Evolutionary conservation across 2,888 invertebrate species (phyloP), one percentile per base, ranked within the genome.

Genomic region (Drosophila peninsularis): DNA sequence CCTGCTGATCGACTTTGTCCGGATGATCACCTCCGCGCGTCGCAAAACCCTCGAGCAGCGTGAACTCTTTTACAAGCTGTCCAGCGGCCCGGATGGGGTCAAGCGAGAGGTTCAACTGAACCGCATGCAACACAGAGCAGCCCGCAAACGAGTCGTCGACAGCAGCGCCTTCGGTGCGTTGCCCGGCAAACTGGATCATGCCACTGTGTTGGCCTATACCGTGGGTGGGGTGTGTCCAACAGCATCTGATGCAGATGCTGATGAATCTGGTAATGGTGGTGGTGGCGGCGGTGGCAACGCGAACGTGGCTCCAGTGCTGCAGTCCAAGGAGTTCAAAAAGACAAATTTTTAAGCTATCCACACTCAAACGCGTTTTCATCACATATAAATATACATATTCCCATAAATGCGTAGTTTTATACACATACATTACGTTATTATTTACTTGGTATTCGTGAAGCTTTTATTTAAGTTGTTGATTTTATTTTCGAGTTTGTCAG

Each of bases 151-250:
- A 78, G 94, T 96, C 58, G 94, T 96, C 73, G 96, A 96, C 73
- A 95, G 95, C 90, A 94, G 96, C 82, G 94, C 94, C 21, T 94
- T 95, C 92, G 91, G 92, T 39, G 93, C 93, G 49, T 94, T 97
- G 80, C 97, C 97, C 0, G 97, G 97, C 2, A 98, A 98, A 92
- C 93, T 98, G 76, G 97, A 98, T 92, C 97, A 97, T 92, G 97
- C 97, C 24, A 96, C 96, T 5, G 95, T 97, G 21, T 95, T 96
- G 53, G 97, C 97, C 2, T 97, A 95, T 90, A 95, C 95, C 75
- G 96, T 97, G 39, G 96, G 96, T n/a, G 90, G 89, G 39, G 87
- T 66, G 1, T 45, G 61, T 11, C 19, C 34, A 1, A 69, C 72
- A 6, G 30, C 41, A 10, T 50, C 42, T 13, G 67, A 45, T 11